These are phyloP conservation scores for Petromus typicus DNA, from an alignment of 2,113 vertebrate genomes.

Conservation along the genomic window DNA sequence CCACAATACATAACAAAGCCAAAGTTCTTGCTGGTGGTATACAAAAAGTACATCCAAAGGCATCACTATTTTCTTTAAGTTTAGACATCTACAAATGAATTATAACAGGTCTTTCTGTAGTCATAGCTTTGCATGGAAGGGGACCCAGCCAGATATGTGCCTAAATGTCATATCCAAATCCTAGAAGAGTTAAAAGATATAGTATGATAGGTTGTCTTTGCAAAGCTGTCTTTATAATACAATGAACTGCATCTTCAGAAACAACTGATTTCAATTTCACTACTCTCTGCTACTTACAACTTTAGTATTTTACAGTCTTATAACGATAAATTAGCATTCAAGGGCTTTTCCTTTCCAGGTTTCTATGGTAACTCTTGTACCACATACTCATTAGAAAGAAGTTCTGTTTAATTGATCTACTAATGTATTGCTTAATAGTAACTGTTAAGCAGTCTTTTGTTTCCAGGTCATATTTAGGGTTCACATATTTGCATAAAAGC, in stretches of 20 bases:
- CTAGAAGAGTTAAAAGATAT: not conserved
- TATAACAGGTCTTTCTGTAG: not conserved
- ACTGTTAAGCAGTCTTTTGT: conserved; percentile 98
- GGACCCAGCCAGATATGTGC: not conserved
- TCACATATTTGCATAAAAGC: conserved; percentile 99
- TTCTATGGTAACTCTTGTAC: conserved; percentile 88
- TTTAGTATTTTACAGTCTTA: conserved; percentile 80
- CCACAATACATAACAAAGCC: not conserved
- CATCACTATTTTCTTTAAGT: not conserved
- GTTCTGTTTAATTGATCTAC: conserved; percentile 99
- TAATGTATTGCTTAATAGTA: conserved; percentile 99
- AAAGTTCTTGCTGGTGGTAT: not conserved
- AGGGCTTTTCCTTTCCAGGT: conserved; percentile 83
- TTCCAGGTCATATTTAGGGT: conserved; percentile 99
- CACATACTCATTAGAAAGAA: conserved; percentile 90
- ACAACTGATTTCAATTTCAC: conserved; percentile 61
- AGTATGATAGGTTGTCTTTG: conserved; percentile 23
- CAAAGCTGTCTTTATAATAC: not conserved
- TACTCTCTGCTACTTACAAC: conserved; percentile 29
- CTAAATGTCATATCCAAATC: not conserved
- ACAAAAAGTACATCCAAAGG: not conserved
- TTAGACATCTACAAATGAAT: not conserved
- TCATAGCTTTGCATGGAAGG: not conserved
- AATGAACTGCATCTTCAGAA: conserved; percentile 42
- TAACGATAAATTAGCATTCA: conserved; percentile 82